Evolutionary conservation across 2,113 vertebrate species (phyloP).

Genomic region (Noturus placidus): DNA sequence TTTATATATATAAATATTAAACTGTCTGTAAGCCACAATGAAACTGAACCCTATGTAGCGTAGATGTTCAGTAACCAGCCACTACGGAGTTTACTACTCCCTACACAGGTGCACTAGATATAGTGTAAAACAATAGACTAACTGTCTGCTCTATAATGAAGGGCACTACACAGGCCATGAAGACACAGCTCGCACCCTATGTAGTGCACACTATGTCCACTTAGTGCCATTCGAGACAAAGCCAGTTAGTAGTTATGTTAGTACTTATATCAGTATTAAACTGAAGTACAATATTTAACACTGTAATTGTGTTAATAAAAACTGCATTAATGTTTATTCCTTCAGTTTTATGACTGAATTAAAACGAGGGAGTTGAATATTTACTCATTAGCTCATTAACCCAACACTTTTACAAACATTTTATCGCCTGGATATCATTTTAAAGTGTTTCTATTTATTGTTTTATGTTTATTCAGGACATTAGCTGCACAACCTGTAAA

Average conservation of each 20-base stretch:
- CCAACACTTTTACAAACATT: neutral
- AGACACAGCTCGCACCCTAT: too few species aligned
- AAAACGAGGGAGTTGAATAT: neutral
- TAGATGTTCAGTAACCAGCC: neutral
- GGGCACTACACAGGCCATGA: neutral
- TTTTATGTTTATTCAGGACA: neutral
- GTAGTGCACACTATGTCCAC: neutral
- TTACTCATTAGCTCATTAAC: neutral
- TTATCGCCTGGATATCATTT: neutral
- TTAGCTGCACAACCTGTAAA: neutral
- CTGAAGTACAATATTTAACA: neutral
- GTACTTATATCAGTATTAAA: neutral
- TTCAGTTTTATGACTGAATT: neutral
- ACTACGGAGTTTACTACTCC: neutral
- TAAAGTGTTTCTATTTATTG: too few species aligned
- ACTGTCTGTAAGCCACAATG: neutral
- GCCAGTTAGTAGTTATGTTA: neutral
- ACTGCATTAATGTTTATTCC: neutral
- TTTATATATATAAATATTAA: too few species aligned
- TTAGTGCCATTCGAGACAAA: neutral
- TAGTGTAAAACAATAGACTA: neutral
- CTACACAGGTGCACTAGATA: neutral
- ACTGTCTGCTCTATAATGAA: neutral
- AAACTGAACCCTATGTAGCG: neutral
- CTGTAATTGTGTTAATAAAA: neutral